Base-by-base conservation (phyloP, 2,113 vertebrate genomes). In the Apteryx owenii region DNA sequence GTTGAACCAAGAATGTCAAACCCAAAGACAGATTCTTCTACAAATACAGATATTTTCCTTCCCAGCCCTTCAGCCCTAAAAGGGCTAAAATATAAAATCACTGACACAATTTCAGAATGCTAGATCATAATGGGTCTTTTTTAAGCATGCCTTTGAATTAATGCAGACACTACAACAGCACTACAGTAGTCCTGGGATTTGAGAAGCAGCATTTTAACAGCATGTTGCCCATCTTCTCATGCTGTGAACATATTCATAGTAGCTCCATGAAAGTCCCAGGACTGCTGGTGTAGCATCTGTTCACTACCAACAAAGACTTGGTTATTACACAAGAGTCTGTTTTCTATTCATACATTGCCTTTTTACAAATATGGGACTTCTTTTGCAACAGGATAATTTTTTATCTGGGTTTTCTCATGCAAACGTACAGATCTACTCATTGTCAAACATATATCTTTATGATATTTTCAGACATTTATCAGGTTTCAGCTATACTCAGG, bases 241-340 rank as follows among this genome's bases (percentile, higher is more conserved):
- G 97, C 97, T 98, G 97, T 87, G 97, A 97, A 95, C 96, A 94
- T 94, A 96, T 96, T 97, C 97, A 93, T 18, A 87, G 90, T 87
- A 97, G 96, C 88, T 92, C 95, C 87, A 42, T 93, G 93, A 53
- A 96, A 96, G 93, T 96, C 95, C 96, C 96, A 86, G 81, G 95
- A 95, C 95, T 97, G 95, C 97, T 98, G 96, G 91, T 97, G 92
- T 85, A 90, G 94, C 98, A 98, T 98, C 98, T 98, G 98, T 89
- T 98, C 93, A 29, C 42, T 84, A 97, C 95, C 93, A 93, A 64
- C 9, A 68, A 93, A 97, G 93, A 93, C 65, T 25, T 97, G 92
- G 73, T 76, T 89, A 84, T 92, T 93, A 88, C 31, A 87, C 89
- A 90, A 71, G 42, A 90, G 69, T 73, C 61, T 91, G 76, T 93